Percentiles rank a stretch among this genome's conserved stretches.
These are phyloP conservation scores for Philypnodon macrostomus DNA, from an alignment of 2,797 vertebrate genomes.

Conservation along the genomic window DNA sequence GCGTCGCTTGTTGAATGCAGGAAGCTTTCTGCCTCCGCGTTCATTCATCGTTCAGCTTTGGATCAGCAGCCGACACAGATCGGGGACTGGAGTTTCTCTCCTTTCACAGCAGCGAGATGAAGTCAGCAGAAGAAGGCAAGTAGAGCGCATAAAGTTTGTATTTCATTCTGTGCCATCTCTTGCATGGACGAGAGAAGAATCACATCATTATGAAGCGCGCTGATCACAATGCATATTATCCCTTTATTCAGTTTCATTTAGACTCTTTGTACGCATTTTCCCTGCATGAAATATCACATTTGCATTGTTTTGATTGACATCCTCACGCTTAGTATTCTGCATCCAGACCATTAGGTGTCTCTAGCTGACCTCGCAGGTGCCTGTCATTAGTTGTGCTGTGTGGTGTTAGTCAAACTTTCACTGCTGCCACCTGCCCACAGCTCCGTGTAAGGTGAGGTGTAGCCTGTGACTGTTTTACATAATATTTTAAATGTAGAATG, in stretches of 20 bases:
- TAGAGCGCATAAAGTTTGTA: neutral
- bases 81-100: slow-evolving; percentile 67
- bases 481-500: neutral
- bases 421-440: slow-evolving; percentile 21
- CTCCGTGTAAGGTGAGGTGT: neutral
- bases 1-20: slow-evolving; percentile 79
- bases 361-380: slow-evolving; percentile 55
- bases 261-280: no score
- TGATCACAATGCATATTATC: no score
- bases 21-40: slow-evolving; percentile 63
- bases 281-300: slow-evolving; percentile 6
- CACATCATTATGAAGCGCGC: no score
- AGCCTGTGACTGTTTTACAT: slow-evolving; percentile 2
- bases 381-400: slow-evolving; percentile 9
- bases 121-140: slow-evolving; percentile 94
- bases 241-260: no score
- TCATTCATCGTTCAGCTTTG: slow-evolving; percentile 80
- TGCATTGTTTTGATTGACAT: slow-evolving; percentile 3
- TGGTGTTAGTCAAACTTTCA: slow-evolving; percentile 5
- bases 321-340: slow-evolving; percentile 14
- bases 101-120: slow-evolving; percentile 83
- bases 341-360: slow-evolving; percentile 45
- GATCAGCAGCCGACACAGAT: slow-evolving; percentile 77
- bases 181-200: no score
- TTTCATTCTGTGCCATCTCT: neutral